A percentile compares a stretch with the other conserved stretches of the same genome.
Conservation (phyloP, 2,113 vertebrate genomes). For the Xyliphius kryptos region DNA sequence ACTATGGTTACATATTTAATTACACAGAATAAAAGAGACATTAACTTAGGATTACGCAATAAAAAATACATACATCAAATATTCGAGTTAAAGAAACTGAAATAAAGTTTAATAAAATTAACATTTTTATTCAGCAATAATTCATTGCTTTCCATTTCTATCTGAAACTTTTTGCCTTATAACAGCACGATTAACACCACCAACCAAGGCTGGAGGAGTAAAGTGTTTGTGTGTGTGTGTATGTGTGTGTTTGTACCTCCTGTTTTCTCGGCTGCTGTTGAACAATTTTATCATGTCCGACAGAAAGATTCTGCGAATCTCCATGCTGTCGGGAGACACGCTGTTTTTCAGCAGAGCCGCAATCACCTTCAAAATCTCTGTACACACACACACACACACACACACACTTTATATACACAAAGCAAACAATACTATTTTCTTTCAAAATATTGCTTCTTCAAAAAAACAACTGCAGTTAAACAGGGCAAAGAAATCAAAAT, state of each 20-base stretch:
- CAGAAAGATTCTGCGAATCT: slow-evolving; percentile 86
- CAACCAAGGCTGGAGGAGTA: too few species aligned
- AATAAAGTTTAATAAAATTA: too few species aligned
- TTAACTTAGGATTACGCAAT: too few species aligned
- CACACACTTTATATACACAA: slow-evolving; percentile 4
- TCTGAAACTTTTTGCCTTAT: too few species aligned
- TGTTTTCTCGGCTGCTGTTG: slow-evolving; percentile 95
- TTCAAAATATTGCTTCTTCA: slow-evolving; percentile 6
- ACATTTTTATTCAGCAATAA: too few species aligned
- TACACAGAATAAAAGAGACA: too few species aligned
- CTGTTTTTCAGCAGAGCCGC: slow-evolving; percentile 83
- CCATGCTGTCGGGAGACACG: slow-evolving; percentile 77
- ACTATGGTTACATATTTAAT: too few species aligned
- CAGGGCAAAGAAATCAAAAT: slow-evolving; percentile 13
- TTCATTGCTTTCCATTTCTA: too few species aligned
- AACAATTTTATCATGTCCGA: slow-evolving; percentile 99
- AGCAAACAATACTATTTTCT: slow-evolving; percentile 11
- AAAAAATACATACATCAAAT: too few species aligned
- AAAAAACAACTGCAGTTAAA: slow-evolving; percentile 13
- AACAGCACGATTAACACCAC: too few species aligned
- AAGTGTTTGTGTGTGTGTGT: not conserved
- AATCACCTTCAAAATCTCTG: slow-evolving; percentile 94
- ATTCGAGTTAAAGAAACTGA: too few species aligned
- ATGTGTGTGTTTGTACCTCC: slow-evolving; percentile 67
- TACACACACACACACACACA: slow-evolving; percentile 14